A percentile compares a stretch with the other conserved stretches of the same genome.
phyloP scores from a whole-genome alignment of 2,888 invertebrate species.

The Cordilura impudica region DNA sequence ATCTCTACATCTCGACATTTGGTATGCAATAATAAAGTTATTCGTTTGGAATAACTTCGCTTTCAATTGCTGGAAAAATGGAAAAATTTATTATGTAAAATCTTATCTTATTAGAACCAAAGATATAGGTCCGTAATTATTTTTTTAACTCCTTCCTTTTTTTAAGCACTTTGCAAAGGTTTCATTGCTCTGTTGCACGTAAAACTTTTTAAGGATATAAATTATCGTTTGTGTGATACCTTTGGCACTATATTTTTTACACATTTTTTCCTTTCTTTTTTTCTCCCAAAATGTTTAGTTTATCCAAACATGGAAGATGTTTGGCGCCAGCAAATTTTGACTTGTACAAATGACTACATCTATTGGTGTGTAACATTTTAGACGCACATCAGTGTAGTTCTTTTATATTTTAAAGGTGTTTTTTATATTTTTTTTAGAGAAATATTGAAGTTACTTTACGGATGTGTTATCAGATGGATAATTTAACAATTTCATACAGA shows the following conservation, averaged over 20 bases:
- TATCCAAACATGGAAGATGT: slow-evolving; percentile 67
- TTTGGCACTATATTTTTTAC: slow-evolving; percentile 64
- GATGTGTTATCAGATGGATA: slow-evolving; percentile 58
- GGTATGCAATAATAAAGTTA: too few relatives aligned
- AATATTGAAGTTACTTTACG: slow-evolving; percentile 48
- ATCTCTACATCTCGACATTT: too few relatives aligned
- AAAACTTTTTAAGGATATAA: slow-evolving; percentile 74
- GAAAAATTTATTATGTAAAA: too few relatives aligned
- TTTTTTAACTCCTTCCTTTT: too few relatives aligned
- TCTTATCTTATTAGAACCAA: too few relatives aligned
- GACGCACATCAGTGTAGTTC: slow-evolving; percentile 41
- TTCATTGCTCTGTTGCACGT: slow-evolving; percentile 58
- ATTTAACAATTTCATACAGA: slow-evolving; percentile 33
- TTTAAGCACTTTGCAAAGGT: too few relatives aligned
- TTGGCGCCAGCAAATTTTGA: slow-evolving; percentile 75
- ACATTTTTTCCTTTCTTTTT: slow-evolving; percentile 22
- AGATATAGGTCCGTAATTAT: too few relatives aligned
- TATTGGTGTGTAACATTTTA: slow-evolving; percentile 60
- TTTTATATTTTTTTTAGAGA: slow-evolving; percentile 6
- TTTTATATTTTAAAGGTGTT: slow-evolving; percentile 35
- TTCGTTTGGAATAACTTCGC: too few relatives aligned
- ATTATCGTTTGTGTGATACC: slow-evolving; percentile 71
- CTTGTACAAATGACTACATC: slow-evolving; percentile 73
- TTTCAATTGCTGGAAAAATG: too few relatives aligned
- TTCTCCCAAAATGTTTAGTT: slow-evolving; percentile 41